Conservation (phyloP, 2,888 invertebrate species). For the Xestia ashworthii region DNA sequence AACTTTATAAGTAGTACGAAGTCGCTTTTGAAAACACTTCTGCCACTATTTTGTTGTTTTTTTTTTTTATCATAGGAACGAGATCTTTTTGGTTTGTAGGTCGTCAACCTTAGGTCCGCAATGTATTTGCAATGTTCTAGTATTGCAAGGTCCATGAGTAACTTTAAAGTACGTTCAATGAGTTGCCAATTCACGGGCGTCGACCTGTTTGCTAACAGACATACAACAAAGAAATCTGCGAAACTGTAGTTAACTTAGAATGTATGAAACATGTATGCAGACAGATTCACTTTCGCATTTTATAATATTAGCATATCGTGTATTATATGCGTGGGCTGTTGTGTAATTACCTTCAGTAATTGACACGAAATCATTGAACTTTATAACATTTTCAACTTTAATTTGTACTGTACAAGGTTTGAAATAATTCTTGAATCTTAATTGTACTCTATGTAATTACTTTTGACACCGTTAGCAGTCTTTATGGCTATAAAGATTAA, state of each 20-base stretch:
- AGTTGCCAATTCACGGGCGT: conserved; percentile 16
- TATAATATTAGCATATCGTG: conserved; percentile 42
- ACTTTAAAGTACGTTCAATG: conserved; percentile 17
- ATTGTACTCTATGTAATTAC: conserved; percentile 33
- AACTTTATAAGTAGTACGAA: neutral
- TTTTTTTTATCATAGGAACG: too few relatives aligned
- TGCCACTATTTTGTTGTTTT: neutral
- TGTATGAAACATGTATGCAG: neutral
- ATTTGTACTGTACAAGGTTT: conserved; percentile 19
- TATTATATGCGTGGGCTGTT: conserved; percentile 35
- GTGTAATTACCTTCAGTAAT: conserved; percentile 43
- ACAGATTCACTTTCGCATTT: conserved; percentile 46
- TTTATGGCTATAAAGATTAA: conserved; percentile 36
- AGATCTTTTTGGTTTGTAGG: neutral
- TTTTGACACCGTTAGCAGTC: conserved; percentile 31
- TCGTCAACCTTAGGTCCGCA: neutral
- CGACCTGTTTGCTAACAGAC: conserved; percentile 34
- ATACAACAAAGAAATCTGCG: conserved; percentile 6
- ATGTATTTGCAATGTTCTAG: neutral
- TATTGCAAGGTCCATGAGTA: conserved; percentile 1
- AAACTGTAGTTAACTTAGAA: conserved; percentile 13
- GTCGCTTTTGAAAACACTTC: neutral
- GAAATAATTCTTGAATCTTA: conserved; percentile 25
- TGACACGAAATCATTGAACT: conserved; percentile 42
- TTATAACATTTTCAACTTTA: conserved; percentile 33